Evolutionary conservation across 2,797 vertebrate genomes (phyloP).

Genomic region (Tragelaphus oryx): DNA sequence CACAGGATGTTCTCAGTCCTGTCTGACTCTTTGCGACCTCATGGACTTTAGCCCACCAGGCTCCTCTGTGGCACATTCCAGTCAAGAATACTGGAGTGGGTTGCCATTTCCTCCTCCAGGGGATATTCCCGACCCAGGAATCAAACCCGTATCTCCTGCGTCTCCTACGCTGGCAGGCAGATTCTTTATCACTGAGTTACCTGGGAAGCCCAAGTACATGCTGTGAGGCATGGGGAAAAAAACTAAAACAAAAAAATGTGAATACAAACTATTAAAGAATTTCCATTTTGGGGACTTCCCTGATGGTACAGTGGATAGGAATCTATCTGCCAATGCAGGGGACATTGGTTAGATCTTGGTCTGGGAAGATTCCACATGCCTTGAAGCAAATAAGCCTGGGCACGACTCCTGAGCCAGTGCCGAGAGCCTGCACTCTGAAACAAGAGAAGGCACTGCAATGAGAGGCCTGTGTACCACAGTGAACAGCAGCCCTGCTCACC

Average conservation of each 20-base stretch:
- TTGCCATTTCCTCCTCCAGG: background rate
- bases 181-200: background rate
- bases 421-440: background rate
- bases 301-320: background rate
- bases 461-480: background rate
- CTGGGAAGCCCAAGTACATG: background rate
- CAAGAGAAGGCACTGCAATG: background rate
- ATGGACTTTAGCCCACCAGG: background rate
- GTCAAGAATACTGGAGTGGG: background rate
- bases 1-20: background rate
- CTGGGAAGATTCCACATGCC: background rate
- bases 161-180: background rate
- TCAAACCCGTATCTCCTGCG: background rate
- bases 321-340: background rate
- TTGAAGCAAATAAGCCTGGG: background rate
- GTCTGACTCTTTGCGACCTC: background rate
- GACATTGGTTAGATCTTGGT: background rate
- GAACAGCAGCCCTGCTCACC: background rate
- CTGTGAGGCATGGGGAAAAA: background rate
- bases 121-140: background rate
- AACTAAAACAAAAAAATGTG: background rate
- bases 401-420: background rate
- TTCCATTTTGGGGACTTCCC: background rate
- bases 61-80: background rate
- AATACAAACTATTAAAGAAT: background rate